Conservation (phyloP, 2,113 vertebrate species). For the Bufo bufo region DNA sequence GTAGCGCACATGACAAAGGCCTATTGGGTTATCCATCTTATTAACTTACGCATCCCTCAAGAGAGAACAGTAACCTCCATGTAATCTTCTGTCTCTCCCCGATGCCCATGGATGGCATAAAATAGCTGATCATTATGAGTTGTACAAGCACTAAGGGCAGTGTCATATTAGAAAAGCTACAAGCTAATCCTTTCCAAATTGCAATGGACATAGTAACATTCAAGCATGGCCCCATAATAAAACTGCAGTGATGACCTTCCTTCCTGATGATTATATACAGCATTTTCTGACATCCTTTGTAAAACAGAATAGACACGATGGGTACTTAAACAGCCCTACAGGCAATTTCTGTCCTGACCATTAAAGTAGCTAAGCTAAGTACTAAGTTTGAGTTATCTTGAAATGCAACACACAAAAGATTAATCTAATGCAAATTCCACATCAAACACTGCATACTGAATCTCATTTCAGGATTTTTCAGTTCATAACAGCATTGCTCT, state of each 20-base stretch:
- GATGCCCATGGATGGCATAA: neutral
- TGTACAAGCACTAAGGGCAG: neutral
- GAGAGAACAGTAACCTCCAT: too few species aligned
- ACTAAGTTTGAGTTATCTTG: neutral
- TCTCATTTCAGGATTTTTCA: neutral
- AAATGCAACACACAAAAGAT: neutral
- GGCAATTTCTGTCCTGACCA: neutral
- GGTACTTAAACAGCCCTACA: neutral
- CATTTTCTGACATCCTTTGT: neutral
- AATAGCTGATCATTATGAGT: neutral
- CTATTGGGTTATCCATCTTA: too few species aligned
- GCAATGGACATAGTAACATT: neutral
- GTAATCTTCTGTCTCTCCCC: neutral
- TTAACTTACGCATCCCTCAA: too few species aligned
- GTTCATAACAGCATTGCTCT: neutral
- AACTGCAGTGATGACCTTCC: neutral
- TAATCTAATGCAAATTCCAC: neutral
- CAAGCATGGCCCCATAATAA: neutral
- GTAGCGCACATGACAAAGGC: too few species aligned
- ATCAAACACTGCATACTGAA: neutral
- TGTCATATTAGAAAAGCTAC: neutral
- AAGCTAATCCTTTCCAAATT: neutral
- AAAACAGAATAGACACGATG: neutral
- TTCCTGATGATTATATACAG: neutral
- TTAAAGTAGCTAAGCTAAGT: neutral